Percentiles rank a stretch among this genome's conserved stretches.
These are phyloP conservation scores for Campoletis sonorensis DNA, from an alignment of 1,140 invertebrate genomes.

Conservation along the genomic window DNA sequence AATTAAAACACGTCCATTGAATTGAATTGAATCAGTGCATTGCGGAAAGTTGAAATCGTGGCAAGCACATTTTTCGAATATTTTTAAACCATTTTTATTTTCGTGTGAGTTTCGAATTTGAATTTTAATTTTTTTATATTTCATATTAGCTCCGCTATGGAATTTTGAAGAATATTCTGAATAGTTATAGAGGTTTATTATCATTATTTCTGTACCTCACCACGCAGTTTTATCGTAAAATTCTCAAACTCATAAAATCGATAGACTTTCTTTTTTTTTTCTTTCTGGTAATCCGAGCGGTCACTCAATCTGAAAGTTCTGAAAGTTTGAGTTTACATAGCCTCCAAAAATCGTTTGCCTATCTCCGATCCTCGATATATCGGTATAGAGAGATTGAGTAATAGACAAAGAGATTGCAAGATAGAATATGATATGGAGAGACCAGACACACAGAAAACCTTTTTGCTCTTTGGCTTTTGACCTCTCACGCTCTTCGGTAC, in stretches of 20 bases:
- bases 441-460: background rate
- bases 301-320: background rate
- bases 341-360: background rate
- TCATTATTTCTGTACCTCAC: too few relatives aligned
- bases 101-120: too few relatives aligned
- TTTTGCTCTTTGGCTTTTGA: background rate
- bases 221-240: background rate
- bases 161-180: too few relatives aligned
- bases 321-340: background rate
- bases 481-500: background rate
- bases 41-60: too few relatives aligned
- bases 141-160: too few relatives aligned
- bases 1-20: too few relatives aligned
- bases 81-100: too few relatives aligned
- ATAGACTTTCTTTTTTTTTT: background rate
- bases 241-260: background rate
- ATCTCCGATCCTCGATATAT: background rate
- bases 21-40: too few relatives aligned
- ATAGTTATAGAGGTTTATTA: too few relatives aligned
- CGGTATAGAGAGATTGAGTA: background rate
- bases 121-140: too few relatives aligned
- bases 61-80: too few relatives aligned
- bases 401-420: conserved; percentile 2
- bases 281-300: background rate
- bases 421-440: background rate